phyloP scores from a whole-genome alignment of 2,113 vertebrate genomes.

The Colaptes auratus region DNA sequence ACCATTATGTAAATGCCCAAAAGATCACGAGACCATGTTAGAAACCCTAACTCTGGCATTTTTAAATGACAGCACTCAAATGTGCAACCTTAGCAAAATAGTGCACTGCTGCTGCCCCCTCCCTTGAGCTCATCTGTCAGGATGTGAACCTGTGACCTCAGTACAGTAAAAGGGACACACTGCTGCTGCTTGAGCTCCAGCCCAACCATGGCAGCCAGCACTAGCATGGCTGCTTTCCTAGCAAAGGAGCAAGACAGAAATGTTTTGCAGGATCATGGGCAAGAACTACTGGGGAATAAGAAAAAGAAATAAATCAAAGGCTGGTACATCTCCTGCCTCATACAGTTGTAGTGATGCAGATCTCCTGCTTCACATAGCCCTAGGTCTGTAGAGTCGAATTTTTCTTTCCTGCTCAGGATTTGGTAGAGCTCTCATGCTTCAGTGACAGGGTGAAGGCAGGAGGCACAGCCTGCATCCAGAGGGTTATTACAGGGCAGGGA shows the following conservation, averaged over 20 bases:
- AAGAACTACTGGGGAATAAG: background rate
- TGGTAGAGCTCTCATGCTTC: background rate
- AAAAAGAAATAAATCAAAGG: background rate
- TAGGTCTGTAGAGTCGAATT: background rate
- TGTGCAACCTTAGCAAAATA: background rate
- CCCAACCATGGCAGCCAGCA: background rate
- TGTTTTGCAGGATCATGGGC: background rate
- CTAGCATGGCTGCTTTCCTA: background rate
- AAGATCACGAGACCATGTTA: background rate
- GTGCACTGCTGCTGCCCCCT: background rate
- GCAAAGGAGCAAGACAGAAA: background rate
- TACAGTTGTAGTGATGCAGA: background rate
- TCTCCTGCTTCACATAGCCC: background rate
- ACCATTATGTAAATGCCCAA: background rate
- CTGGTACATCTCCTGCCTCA: background rate
- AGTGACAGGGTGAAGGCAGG: background rate
- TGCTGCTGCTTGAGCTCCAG: background rate
- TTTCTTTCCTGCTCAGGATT: background rate
- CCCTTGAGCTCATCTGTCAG: background rate
- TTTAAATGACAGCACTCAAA: background rate
- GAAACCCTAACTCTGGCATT: background rate
- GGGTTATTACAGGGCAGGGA: slow-evolving; percentile 7
- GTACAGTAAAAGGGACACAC: background rate
- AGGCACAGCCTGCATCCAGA: background rate
- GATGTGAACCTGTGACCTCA: background rate